Evolutionary conservation across 2,113 vertebrate species (phyloP).

Genomic region (Myrmecobius fasciatus): DNA sequence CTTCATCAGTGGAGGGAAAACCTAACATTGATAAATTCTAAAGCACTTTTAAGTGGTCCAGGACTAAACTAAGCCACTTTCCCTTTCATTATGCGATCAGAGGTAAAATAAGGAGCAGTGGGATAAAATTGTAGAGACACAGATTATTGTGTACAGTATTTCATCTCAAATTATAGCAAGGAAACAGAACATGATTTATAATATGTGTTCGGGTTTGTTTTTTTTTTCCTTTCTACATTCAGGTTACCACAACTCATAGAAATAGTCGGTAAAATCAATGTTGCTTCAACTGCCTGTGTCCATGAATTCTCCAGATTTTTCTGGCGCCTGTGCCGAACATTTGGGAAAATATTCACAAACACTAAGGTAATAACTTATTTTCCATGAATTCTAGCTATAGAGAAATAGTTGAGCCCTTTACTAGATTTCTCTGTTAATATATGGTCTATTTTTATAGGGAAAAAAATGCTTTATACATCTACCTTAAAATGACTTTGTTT

Average conservation of each 20-base stretch:
- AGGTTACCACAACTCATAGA: constrained; percentile 98
- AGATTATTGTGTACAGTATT: constrained; percentile 25
- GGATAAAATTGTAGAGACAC: background rate
- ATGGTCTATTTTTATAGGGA: constrained; percentile 5
- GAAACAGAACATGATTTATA: constrained; percentile 49
- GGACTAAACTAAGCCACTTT: constrained; percentile 26
- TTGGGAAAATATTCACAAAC: constrained; percentile 99
- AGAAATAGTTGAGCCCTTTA: constrained; percentile 28
- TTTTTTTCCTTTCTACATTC: constrained; percentile 70
- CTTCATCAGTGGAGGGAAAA: background rate
- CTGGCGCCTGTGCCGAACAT: constrained; percentile 98
- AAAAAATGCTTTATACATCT: constrained; percentile 54
- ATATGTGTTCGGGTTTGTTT: constrained; percentile 78
- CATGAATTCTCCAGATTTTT: constrained; percentile 99
- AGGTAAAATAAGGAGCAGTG: background rate
- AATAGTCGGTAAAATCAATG: constrained; percentile 96
- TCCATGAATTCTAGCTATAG: constrained; percentile 63
- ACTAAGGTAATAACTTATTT: constrained; percentile 90
- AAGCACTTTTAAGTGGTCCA: constrained; percentile 25
- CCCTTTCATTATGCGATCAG: background rate
- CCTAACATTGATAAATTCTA: background rate
- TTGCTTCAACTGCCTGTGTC: constrained; percentile 95
- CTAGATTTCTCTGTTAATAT: constrained; percentile 33
- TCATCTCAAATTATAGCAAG: constrained; percentile 22
- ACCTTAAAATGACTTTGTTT: constrained; percentile 17